These are phyloP conservation scores for Sinosuthora webbiana DNA, from an alignment of 2,113 vertebrate species.

Conservation along the genomic window DNA sequence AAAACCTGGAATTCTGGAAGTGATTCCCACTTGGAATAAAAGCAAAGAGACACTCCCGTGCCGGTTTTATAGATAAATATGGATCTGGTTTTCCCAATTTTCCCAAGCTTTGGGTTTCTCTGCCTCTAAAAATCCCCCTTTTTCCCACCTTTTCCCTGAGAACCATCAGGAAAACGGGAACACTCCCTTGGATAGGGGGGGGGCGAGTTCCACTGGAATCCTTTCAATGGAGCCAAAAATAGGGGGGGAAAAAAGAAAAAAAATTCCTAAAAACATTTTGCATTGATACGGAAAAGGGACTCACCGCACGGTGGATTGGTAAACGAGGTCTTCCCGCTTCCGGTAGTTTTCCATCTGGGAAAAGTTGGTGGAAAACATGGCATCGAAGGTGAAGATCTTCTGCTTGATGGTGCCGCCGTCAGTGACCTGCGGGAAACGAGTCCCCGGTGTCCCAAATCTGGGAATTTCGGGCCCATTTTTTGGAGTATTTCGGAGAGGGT, in stretches of 20 bases:
- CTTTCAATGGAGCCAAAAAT: accelerated
- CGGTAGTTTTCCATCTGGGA: conserved; percentile 87
- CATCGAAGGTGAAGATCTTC: conserved; percentile 94
- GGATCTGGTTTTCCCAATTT: not conserved
- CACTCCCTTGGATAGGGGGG: accelerated
- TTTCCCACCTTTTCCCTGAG: not conserved
- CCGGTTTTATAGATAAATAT: not conserved
- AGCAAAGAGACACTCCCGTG: not conserved
- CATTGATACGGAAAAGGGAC: not conserved
- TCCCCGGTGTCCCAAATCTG: accelerated
- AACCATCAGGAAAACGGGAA: not conserved
- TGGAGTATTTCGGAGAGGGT: accelerated
- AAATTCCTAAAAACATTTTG: not conserved
- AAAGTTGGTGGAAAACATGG: conserved; percentile 90
- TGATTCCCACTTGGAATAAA: conserved; percentile 49
- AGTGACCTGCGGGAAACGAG: conserved; percentile 75
- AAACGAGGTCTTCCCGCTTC: conserved; percentile 85
- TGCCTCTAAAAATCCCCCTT: not conserved
- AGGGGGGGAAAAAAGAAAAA: too few relatives aligned
- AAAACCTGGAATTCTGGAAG: conserved; percentile 49
- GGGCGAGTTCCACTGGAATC: not conserved
- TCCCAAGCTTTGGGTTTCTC: not conserved
- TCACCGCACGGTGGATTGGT: conserved; percentile 89
- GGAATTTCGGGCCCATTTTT: accelerated
- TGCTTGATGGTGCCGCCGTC: conserved; percentile 89